phyloP scores from a whole-genome alignment of 2,888 invertebrate species.

The Ecdyonurus torrentis region DNA sequence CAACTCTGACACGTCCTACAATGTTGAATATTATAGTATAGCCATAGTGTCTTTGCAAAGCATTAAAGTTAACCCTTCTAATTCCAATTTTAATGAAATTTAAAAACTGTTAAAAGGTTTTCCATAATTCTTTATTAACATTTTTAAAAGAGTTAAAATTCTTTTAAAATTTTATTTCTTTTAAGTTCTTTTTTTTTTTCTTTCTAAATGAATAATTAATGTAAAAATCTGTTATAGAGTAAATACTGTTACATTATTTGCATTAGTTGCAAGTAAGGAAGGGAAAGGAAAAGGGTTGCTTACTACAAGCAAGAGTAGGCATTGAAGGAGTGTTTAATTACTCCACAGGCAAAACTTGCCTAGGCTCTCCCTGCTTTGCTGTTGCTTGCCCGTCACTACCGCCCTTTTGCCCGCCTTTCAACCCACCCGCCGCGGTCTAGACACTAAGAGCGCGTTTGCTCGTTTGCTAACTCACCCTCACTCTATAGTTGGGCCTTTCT shows the following conservation, averaged over 20 bases:
- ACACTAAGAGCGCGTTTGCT: background rate
- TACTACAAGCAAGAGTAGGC: background rate
- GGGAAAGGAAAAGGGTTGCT: background rate
- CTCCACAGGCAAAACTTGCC: background rate
- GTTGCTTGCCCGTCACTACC: too few species aligned
- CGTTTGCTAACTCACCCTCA: background rate
- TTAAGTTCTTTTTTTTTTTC: background rate
- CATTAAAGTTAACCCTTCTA: too few species aligned
- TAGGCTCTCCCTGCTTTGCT: background rate
- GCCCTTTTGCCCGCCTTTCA: too few species aligned
- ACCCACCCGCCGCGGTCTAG: background rate
- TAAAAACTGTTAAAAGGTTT: too few species aligned
- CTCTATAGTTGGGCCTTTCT: background rate
- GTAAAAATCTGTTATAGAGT: background rate
- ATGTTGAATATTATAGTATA: too few species aligned
- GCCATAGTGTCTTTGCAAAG: too few species aligned
- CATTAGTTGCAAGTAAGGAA: background rate
- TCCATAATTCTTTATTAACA: too few species aligned
- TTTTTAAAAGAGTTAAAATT: too few species aligned
- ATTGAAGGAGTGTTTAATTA: conserved; percentile 2
- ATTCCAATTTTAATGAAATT: too few species aligned
- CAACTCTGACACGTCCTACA: too few species aligned
- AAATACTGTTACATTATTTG: background rate
- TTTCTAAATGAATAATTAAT: background rate
- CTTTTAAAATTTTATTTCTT: background rate